phyloP scores from a whole-genome alignment of 2,797 vertebrate species.

The Karalla daura region DNA sequence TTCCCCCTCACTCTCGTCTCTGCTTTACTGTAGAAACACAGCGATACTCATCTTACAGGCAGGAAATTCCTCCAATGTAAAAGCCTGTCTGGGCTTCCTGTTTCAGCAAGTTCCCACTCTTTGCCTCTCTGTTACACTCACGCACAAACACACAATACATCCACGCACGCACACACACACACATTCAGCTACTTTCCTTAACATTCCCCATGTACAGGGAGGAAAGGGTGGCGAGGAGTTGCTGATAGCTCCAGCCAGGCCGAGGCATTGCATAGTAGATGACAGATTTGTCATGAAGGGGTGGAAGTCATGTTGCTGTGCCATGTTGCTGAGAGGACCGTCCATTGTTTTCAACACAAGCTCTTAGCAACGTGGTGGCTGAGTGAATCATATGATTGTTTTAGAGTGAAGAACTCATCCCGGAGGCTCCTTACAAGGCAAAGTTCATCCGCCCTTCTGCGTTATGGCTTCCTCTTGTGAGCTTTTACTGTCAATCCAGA shows the following conservation, averaged over 20 bases:
- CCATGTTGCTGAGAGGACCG: constrained; percentile 46
- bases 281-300: constrained; percentile 72
- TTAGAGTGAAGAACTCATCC: constrained; percentile 49
- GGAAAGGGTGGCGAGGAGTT: constrained; percentile 62
- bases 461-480: constrained; percentile 45
- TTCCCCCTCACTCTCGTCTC: constrained; percentile 22
- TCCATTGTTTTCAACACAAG: constrained; percentile 72
- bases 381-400: constrained; percentile 73
- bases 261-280: constrained; percentile 45
- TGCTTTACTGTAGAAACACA: constrained; percentile 41
- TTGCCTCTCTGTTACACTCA: constrained; percentile 27
- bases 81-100: constrained; percentile 76
- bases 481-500: constrained; percentile 51
- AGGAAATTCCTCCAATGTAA: constrained; percentile 84
- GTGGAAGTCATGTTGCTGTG: constrained; percentile 62
- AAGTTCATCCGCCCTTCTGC: constrained; percentile 34
- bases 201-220: constrained; percentile 55
- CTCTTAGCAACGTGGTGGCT: constrained; percentile 73
- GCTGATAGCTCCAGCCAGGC: constrained; percentile 45
- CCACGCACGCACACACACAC: constrained; percentile 20
- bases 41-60: constrained; percentile 76
- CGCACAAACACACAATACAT: constrained; percentile 27
- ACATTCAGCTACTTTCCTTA: constrained; percentile 29
- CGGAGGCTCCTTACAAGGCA: constrained; percentile 61
- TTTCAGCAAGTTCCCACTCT: constrained; percentile 39